Evolutionary conservation across 2,888 invertebrate genomes (phyloP), one percentile per base, ranked within the genome.

Genomic region (Drosophila prostipennis): DNA sequence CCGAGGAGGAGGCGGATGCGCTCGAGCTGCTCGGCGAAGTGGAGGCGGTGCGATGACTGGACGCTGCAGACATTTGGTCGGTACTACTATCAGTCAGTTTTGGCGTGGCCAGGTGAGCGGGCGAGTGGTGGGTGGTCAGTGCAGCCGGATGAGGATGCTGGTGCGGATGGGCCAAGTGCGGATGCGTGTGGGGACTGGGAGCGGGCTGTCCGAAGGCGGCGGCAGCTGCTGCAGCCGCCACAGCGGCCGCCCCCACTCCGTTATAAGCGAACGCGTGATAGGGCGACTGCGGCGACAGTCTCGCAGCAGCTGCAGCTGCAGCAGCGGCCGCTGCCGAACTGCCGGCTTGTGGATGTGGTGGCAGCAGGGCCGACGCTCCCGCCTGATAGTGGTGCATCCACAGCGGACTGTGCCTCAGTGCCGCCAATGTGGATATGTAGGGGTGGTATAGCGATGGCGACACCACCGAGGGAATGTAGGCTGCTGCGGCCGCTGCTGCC

Each of bases 321-420:
- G 46, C 46, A 32, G 46, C 46, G 46, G 46, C 46, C 6, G 46
- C 65, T 29, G 54, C 54, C 14, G 46, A 46, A 19, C 39, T 43
- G 29, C 46, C 42, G 29, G 87, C 67, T 68, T 85, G 86, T 29
- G 77, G 78, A 53, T 81, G 87, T 37, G 87, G 77, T 16, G 88
- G 79, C 60, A 80, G 65, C 54, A 84, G 65, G 23, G 92, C 91
- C 59, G 92, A 91, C 7, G 85, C 87, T 60, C 89, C 87, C 54
- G 80, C 81, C 69, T 92, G 92, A 73, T 92, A 92, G 84, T 93
- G 93, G 77, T 93, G 93, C 92, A 93, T 91, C 93, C 93, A 93
- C 59, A 91, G 49, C 14, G 93, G 93, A 78, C 92, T 92, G 26
- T 89, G 90, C 61, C 93, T 90, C 76, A 93, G 91, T 5, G 93